A percentile compares a stretch with the other conserved stretches of the same genome.
Evolutionary conservation across 1,140 invertebrate genomes (phyloP).

Genomic region (Lutraria rhynchaena): DNA sequence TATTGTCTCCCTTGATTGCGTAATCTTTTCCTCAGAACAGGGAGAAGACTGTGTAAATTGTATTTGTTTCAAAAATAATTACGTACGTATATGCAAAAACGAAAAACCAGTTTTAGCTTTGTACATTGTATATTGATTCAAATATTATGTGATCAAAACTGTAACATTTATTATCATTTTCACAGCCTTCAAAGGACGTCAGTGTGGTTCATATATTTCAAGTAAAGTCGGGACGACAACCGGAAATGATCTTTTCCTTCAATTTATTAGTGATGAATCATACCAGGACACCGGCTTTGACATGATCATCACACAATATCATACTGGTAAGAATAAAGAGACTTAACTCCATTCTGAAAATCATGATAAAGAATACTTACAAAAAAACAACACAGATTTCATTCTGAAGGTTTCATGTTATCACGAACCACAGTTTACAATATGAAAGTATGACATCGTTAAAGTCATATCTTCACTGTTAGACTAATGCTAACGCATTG

Average conservation of each 20-base stretch:
- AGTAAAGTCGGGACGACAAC: not conserved
- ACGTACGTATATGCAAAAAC: too few species aligned
- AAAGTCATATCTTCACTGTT: too few species aligned
- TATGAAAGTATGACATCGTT: too few species aligned
- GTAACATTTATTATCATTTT: too few species aligned
- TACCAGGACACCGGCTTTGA: slow-evolving; percentile 3
- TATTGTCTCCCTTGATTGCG: too few species aligned
- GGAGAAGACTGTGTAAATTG: too few species aligned
- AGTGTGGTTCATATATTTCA: slow-evolving; percentile 19
- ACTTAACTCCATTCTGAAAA: not conserved
- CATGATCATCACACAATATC: slow-evolving; percentile 45
- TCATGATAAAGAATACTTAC: not conserved
- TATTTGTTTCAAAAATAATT: too few species aligned
- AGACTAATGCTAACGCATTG: too few species aligned
- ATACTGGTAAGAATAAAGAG: slow-evolving; percentile 36
- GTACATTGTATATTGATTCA: not conserved
- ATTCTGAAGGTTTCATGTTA: not conserved
- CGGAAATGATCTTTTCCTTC: not conserved
- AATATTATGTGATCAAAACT: not conserved
- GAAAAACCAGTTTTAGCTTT: too few species aligned
- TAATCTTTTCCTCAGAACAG: too few species aligned
- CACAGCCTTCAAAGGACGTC: slow-evolving; percentile 12
- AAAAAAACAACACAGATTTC: too few species aligned
- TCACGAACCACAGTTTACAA: too few species aligned
- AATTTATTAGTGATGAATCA: slow-evolving; percentile 19